Percentiles rank a stretch among this genome's conserved stretches.
Evolutionary conservation across 2,888 invertebrate species (phyloP).

Genomic region (Biston betularia): DNA sequence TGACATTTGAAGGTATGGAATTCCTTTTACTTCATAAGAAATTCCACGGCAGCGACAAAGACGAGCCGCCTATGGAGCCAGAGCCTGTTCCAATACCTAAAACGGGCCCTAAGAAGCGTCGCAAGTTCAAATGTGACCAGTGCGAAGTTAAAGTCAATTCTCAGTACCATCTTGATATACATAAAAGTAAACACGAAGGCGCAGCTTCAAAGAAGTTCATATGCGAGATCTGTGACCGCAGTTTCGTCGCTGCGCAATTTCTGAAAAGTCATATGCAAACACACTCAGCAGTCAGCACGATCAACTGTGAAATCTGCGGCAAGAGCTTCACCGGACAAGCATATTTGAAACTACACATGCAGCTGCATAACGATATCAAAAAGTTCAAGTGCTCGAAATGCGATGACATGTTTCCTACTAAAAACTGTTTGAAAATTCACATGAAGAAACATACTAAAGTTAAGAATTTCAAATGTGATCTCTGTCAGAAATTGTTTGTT

Average conservation of each 20-base stretch:
- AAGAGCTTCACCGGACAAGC: slow-evolving; percentile 82
- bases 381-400: slow-evolving; percentile 82
- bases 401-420: slow-evolving; percentile 81
- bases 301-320: slow-evolving; percentile 79
- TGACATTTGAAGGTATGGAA: slow-evolving; percentile 79
- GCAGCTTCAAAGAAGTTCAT: slow-evolving; percentile 74
- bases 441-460: slow-evolving; percentile 83
- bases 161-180: slow-evolving; percentile 80
- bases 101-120: slow-evolving; percentile 74
- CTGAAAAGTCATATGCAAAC: slow-evolving; percentile 82
- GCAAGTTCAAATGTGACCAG: slow-evolving; percentile 79
- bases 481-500: slow-evolving; percentile 77
- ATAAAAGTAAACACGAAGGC: slow-evolving; percentile 80
- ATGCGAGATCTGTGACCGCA: slow-evolving; percentile 79
- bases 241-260: slow-evolving; percentile 81
- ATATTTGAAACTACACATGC: slow-evolving; percentile 80
- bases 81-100: slow-evolving; percentile 60
- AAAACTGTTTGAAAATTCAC: slow-evolving; percentile 79
- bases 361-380: slow-evolving; percentile 79
- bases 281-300: slow-evolving; percentile 75
- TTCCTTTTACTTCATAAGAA: slow-evolving; percentile 79
- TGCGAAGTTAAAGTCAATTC: slow-evolving; percentile 82
- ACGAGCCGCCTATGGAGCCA: slow-evolving; percentile 68
- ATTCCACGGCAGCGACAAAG: slow-evolving; percentile 79
- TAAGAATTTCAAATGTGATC: slow-evolving; percentile 82